A percentile compares a stretch with the other conserved stretches of the same genome.
phyloP scores from a whole-genome alignment of 2,797 vertebrate species.

The Vespertilio murinus region DNA sequence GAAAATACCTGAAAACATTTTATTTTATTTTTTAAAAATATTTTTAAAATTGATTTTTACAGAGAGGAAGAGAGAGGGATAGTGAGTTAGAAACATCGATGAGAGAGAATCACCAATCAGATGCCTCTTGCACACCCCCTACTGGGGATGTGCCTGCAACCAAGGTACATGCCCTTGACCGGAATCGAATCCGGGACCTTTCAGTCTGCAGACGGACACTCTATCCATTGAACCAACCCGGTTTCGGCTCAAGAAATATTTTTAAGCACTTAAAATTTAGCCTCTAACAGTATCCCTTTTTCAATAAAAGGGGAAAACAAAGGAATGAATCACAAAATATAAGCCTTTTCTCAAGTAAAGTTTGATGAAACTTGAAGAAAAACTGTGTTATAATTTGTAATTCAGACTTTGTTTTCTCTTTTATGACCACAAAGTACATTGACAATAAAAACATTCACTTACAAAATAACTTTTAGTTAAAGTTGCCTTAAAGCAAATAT shows the following conservation, averaged over 20 bases:
- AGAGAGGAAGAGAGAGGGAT: no score
- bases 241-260: neutral
- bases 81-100: no score
- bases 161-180: no score
- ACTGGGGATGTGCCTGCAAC: no score
- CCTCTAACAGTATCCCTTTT: neutral
- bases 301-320: neutral
- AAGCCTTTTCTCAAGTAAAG: neutral
- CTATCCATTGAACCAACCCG: no score
- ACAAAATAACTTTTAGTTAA: neutral
- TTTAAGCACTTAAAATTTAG: slow-evolving; percentile 41
- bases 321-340: neutral
- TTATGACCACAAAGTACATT: neutral
- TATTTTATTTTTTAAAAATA: no score
- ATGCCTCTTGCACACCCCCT: no score
- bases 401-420: neutral
- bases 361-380: neutral
- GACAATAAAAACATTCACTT: slow-evolving; percentile 1
- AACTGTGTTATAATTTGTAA: slow-evolving; percentile 12
- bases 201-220: no score
- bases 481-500: neutral
- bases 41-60: neutral
- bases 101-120: no score
- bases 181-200: no score
- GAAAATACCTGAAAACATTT: slow-evolving; percentile 2